A percentile compares a stretch with the other conserved stretches of the same genome.
phyloP scores from a whole-genome alignment of 2,888 invertebrate species.

The Lepas anatifera region DNA sequence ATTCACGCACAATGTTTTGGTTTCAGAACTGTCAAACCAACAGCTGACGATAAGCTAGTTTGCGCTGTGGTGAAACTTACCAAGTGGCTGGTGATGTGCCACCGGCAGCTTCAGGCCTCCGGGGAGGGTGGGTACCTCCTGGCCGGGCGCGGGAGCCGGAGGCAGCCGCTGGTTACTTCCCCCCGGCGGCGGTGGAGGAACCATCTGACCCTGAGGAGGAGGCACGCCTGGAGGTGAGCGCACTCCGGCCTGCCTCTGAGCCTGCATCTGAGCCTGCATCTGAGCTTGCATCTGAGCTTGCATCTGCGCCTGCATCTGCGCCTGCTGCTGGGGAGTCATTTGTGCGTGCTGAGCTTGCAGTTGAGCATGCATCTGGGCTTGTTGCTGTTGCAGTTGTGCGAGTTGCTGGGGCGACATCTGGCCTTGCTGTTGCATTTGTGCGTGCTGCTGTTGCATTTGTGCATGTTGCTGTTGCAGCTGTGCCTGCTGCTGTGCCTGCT shows the following conservation, averaged over 20 bases:
- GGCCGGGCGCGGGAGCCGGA: not conserved
- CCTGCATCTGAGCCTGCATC: slow-evolving; percentile 4
- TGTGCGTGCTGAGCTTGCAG: not conserved
- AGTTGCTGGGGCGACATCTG: not conserved
- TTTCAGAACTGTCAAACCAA: too few relatives aligned
- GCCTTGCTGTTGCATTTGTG: not conserved
- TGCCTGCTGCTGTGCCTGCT: not conserved
- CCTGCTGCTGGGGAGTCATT: not conserved
- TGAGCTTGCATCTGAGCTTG: not conserved
- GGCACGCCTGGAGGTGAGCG: not conserved
- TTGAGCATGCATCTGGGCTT: not conserved
- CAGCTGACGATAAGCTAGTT: too few relatives aligned
- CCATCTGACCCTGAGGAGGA: not conserved
- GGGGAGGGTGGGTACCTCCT: not conserved
- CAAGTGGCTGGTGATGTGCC: not conserved
- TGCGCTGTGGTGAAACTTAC: too few relatives aligned
- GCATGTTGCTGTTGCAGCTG: not conserved
- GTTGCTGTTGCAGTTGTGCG: not conserved
- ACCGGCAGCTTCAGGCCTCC: not conserved
- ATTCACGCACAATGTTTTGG: too few relatives aligned
- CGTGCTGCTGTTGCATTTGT: not conserved
- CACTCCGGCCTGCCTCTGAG: not conserved
- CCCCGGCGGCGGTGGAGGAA: not conserved
- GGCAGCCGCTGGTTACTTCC: not conserved
- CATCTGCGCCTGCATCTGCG: not conserved